Percentiles rank a stretch among this genome's conserved stretches.
These are phyloP conservation scores for Ochotona princeps DNA, from an alignment of 2,113 vertebrate genomes.

Conservation along the genomic window DNA sequence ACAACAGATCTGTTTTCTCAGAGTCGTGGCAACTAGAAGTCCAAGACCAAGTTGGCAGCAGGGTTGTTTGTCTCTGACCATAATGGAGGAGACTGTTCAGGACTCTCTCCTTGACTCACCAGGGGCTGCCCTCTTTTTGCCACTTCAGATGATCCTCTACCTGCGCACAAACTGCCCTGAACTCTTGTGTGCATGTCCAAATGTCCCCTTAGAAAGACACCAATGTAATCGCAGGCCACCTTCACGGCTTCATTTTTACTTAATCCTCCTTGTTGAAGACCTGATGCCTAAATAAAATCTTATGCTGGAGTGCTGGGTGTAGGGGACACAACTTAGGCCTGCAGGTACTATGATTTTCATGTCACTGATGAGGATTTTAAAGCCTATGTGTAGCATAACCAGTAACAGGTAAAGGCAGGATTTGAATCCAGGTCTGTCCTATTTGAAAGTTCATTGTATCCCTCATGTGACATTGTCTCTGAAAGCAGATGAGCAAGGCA, in stretches of 20 bases:
- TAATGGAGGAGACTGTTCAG: not conserved
- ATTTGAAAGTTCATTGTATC: not conserved
- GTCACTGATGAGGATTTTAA: not conserved
- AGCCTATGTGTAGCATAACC: not conserved
- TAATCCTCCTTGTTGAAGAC: not conserved
- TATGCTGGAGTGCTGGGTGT: not conserved
- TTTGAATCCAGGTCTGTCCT: not conserved
- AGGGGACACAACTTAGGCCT: not conserved
- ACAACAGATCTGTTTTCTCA: slow-evolving; percentile 23
- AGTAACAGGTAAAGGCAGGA: not conserved
- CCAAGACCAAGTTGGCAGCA: not conserved
- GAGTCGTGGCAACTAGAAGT: not conserved
- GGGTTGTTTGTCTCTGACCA: not conserved
- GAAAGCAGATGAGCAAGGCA: not conserved
- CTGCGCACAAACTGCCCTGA: not conserved
- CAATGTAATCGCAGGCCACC: not conserved
- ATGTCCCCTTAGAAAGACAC: not conserved
- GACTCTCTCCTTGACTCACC: not conserved
- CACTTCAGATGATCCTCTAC: not conserved
- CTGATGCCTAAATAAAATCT: not conserved
- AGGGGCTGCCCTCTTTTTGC: not conserved
- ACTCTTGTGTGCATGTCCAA: not conserved
- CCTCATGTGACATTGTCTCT: not conserved
- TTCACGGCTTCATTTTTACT: not conserved
- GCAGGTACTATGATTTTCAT: not conserved